These are phyloP conservation scores for Mesembrinibis cayennensis DNA, from an alignment of 2,113 vertebrate genomes.

Conservation along the genomic window DNA sequence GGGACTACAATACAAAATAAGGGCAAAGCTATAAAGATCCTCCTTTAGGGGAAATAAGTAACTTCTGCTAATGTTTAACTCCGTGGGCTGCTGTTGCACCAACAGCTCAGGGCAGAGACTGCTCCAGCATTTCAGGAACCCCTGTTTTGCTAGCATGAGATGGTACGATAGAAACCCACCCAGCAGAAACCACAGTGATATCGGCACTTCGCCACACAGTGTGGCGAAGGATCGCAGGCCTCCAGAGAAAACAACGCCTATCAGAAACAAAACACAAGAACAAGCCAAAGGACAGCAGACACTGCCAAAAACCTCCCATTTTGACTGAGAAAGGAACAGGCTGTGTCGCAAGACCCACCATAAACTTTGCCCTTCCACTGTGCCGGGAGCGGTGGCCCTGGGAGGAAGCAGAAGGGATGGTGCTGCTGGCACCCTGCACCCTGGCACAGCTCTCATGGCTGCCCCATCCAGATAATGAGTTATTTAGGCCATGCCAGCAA, in stretches of 20 bases:
- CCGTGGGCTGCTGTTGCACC: not conserved
- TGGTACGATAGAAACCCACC: accelerated
- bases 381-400: not conserved
- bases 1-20: not conserved
- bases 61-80: not conserved
- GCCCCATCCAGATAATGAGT: not conserved
- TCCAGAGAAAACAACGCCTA: not conserved
- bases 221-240: not conserved
- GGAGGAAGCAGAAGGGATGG: not conserved
- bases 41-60: not conserved
- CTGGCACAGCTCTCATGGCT: accelerated
- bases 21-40: not conserved
- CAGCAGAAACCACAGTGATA: not conserved
- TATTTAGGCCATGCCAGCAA: not conserved
- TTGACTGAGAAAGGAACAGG: not conserved
- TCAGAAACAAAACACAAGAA: not conserved
- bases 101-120: not conserved
- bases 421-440: not conserved
- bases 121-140: not conserved
- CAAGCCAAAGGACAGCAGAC: not conserved
- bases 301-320: not conserved
- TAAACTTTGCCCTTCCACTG: not conserved
- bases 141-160: not conserved
- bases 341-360: not conserved
- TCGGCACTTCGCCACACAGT: accelerated